Conservation (phyloP, 64 coral and sea anemone species). For the Stichodactyla mertensii region DNA sequence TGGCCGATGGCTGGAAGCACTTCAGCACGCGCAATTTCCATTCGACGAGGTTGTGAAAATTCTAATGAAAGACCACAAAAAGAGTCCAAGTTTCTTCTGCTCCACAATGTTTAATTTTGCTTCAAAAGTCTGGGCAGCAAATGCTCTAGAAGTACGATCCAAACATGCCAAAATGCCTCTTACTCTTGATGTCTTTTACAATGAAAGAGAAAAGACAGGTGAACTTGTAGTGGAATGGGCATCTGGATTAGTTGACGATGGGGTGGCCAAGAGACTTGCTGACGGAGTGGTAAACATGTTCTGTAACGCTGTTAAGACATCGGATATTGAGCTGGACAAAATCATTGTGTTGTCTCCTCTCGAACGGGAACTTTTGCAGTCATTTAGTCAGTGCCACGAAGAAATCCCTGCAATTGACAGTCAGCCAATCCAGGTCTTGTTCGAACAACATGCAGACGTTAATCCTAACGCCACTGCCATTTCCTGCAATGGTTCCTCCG, state of each 20-base stretch:
- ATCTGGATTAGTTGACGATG: neutral
- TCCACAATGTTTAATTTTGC: neutral
- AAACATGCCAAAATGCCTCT: conserved; percentile 4
- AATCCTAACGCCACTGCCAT: neutral
- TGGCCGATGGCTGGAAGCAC: neutral
- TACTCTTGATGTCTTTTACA: neutral
- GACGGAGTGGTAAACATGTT: neutral
- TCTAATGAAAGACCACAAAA: neutral
- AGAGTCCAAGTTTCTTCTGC: neutral
- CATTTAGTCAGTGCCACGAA: neutral
- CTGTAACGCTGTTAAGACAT: neutral
- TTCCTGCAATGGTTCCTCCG: neutral
- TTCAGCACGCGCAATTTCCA: neutral
- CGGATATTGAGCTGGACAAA: neutral
- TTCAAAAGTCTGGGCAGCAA: neutral
- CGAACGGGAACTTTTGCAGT: neutral
- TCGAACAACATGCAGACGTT: neutral
- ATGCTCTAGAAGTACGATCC: neutral
- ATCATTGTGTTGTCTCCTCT: neutral
- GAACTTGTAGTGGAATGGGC: neutral
- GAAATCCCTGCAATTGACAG: neutral
- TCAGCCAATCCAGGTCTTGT: neutral
- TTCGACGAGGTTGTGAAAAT: neutral
- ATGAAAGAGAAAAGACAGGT: neutral
- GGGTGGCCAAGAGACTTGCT: conserved; percentile 4